Percentiles rank a stretch among this genome's conserved stretches.
Evolutionary conservation across 1,140 invertebrate species (phyloP).

Genomic region (Oreohelix idahoensis): DNA sequence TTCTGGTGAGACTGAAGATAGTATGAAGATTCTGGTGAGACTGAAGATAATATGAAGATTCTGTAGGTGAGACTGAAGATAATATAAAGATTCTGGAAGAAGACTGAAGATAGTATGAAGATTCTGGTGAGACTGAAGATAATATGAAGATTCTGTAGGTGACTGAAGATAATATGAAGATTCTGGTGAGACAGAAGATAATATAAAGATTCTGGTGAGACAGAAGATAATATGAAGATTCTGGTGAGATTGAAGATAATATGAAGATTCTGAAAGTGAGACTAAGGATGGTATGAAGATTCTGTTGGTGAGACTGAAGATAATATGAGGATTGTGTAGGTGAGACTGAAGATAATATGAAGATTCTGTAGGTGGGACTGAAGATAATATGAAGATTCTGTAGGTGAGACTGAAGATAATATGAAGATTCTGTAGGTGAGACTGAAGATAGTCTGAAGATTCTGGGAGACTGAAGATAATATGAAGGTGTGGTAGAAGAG

Average conservation of each 20-base stretch:
- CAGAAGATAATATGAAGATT: conserved; percentile 54
- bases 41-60: conserved; percentile 55
- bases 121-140: no score
- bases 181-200: no score
- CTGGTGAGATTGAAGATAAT: no score
- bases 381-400: conserved; percentile 62
- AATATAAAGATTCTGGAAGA: conserved; percentile 62
- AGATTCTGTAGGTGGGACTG: no score
- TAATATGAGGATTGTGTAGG: conserved; percentile 63
- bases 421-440: no score
- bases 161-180: conserved; percentile 56
- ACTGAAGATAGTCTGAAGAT: no score
- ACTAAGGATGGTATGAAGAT: conserved; percentile 55
- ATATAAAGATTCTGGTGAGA: conserved; percentile 61
- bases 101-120: conserved; percentile 58
- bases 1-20: no score
- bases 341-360: conserved; percentile 59
- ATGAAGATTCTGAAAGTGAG: conserved; percentile 62
- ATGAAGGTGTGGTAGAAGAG: no score
- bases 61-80: no score
- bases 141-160: conserved; percentile 63
- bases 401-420: conserved; percentile 64
- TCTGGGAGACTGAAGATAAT: conserved; percentile 64
- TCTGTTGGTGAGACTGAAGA: no score
- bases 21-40: conserved; percentile 61